Conservation (phyloP, 1,140 invertebrate species). For the Drosophila subobscura region DNA sequence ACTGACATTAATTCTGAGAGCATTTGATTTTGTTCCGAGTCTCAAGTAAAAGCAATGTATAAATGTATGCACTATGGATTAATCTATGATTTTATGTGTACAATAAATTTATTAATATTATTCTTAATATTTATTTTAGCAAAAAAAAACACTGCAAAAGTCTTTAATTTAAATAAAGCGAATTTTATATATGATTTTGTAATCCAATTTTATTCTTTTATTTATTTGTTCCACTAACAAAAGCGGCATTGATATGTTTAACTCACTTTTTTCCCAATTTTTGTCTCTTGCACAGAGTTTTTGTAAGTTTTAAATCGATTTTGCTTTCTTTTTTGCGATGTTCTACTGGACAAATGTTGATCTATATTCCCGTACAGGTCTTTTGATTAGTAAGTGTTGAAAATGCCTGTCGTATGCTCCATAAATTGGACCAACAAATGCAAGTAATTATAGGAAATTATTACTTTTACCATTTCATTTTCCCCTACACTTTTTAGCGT, state of each 20-base stretch:
- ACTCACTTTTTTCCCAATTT: slow-evolving; percentile 34
- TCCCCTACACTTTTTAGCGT: no score
- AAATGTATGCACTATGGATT: slow-evolving; percentile 44
- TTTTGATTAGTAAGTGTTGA: background rate
- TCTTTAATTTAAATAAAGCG: slow-evolving; percentile 54
- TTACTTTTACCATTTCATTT: no score
- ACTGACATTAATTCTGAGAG: background rate
- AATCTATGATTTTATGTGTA: slow-evolving; percentile 41
- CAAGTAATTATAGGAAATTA: no score
- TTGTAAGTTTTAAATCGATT: slow-evolving; percentile 6
- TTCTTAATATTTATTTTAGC: slow-evolving; percentile 62
- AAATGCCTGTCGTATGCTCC: no score
- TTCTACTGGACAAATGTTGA: background rate
- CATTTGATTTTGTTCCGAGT: slow-evolving; percentile 18
- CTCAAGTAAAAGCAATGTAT: slow-evolving; percentile 57
- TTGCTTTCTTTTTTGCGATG: slow-evolving; percentile 6
- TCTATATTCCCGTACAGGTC: background rate
- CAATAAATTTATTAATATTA: slow-evolving; percentile 41
- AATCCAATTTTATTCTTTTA: slow-evolving; percentile 28
- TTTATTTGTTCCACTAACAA: slow-evolving; percentile 35
- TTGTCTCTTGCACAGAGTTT: slow-evolving; percentile 36
- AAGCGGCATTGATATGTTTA: slow-evolving; percentile 26
- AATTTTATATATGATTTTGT: slow-evolving; percentile 39
- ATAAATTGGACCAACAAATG: no score
- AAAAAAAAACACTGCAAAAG: slow-evolving; percentile 27